Percentiles rank a stretch among this genome's conserved stretches.
phyloP scores from a whole-genome alignment of 1,140 invertebrate genomes.

The Caenorhabditis elegans region WBcel235 BX284603.4:3732001-3732500 shows the following conservation, averaged over 20 bases:
- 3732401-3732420: too few species aligned
- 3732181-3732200: conserved; percentile 25
- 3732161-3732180: conserved; percentile 32
- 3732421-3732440: too few species aligned
- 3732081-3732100: conserved; percentile 23
- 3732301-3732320: conserved; percentile 15
- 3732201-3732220: conserved; percentile 35
- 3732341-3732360: conserved; percentile 29
- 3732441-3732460: too few species aligned
- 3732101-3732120: not conserved
- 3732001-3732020: conserved; percentile 27
- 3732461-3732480: too few species aligned
- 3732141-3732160: conserved; percentile 35
- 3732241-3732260: conserved; percentile 35
- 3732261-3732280: not conserved
- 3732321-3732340: conserved; percentile 15
- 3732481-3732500: too few species aligned
- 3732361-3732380: too few species aligned
- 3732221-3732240: conserved; percentile 30
- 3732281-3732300: conserved; percentile 19
- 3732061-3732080: conserved; percentile 31
- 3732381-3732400: too few species aligned
- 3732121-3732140: conserved; percentile 18
- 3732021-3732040: conserved; percentile 14
- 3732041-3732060: not conserved